Percentiles rank a stretch among this genome's conserved stretches.
Conservation (phyloP, 2,888 invertebrate species). For the Conistra vaccinii region DNA sequence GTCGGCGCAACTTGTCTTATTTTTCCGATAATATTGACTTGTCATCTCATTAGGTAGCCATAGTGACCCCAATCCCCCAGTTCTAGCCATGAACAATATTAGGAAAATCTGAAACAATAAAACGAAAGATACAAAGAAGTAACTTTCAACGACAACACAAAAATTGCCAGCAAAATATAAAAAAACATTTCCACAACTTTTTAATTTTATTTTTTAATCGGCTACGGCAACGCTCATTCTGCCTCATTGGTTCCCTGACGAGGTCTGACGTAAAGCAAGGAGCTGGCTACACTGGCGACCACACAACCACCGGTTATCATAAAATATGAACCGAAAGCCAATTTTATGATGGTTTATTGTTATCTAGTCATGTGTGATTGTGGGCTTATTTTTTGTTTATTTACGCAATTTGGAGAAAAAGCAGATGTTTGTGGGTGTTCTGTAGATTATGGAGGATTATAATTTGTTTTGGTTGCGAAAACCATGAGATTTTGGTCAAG, state of each 20-base stretch:
- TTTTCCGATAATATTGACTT: too few relatives aligned
- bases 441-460: conserved; percentile 7
- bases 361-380: conserved; percentile 69
- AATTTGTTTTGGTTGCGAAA: neutral
- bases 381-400: conserved; percentile 42
- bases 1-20: neutral
- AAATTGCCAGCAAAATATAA: conserved; percentile 33
- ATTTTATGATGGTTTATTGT: conserved; percentile 82
- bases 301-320: conserved; percentile 75
- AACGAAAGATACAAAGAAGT: too few relatives aligned
- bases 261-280: conserved; percentile 85
- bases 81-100: neutral
- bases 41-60: too few relatives aligned
- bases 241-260: conserved; percentile 80
- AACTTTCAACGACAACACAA: conserved; percentile 30
- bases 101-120: neutral
- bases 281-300: conserved; percentile 79
- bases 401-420: conserved; percentile 44
- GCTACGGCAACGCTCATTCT: conserved; percentile 73
- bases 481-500: neutral
- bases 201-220: conserved; percentile 69
- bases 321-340: conserved; percentile 81
- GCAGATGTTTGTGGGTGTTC: conserved; percentile 56
- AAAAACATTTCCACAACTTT: conserved; percentile 46
- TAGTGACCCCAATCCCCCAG: too few relatives aligned